Evolutionary conservation across 2,888 invertebrate genomes (phyloP).

Genomic region (Eupelmus urozonus): DNA sequence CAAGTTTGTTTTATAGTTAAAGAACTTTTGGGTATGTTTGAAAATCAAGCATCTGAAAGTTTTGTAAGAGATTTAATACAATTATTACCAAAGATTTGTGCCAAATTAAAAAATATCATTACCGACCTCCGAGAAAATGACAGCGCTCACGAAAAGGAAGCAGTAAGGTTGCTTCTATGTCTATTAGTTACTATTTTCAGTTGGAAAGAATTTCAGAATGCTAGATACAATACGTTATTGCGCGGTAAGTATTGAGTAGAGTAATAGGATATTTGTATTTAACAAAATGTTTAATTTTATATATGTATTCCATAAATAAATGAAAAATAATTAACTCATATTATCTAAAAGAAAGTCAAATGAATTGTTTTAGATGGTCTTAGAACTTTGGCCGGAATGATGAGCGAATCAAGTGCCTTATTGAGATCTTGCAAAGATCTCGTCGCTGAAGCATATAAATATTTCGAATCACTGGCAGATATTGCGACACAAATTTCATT

Average conservation of each 20-base stretch:
- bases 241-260: constrained; percentile 65
- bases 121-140: constrained; percentile 61
- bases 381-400: constrained; percentile 70
- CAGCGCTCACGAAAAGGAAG: constrained; percentile 71
- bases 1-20: constrained; percentile 74
- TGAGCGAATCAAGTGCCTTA: constrained; percentile 65
- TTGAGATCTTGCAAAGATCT: constrained; percentile 72
- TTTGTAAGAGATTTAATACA: constrained; percentile 72
- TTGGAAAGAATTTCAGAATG: constrained; percentile 82
- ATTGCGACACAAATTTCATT: constrained; percentile 74
- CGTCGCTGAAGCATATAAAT: constrained; percentile 73
- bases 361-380: constrained; percentile 68
- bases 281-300: no score
- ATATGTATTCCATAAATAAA: no score
- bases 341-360: no score
- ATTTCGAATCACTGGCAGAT: constrained; percentile 73
- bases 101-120: constrained; percentile 76
- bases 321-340: background rate
- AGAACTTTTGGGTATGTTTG: constrained; percentile 71
- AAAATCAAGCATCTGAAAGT: constrained; percentile 66
- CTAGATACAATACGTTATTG: constrained; percentile 69
- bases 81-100: constrained; percentile 78
- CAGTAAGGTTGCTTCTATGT: constrained; percentile 80
- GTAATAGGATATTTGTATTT: background rate
- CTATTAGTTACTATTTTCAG: constrained; percentile 81